Evolutionary conservation across 64 coral and sea anemone species (phyloP).

Genomic region (Hydrozoanthus tunicans): DNA sequence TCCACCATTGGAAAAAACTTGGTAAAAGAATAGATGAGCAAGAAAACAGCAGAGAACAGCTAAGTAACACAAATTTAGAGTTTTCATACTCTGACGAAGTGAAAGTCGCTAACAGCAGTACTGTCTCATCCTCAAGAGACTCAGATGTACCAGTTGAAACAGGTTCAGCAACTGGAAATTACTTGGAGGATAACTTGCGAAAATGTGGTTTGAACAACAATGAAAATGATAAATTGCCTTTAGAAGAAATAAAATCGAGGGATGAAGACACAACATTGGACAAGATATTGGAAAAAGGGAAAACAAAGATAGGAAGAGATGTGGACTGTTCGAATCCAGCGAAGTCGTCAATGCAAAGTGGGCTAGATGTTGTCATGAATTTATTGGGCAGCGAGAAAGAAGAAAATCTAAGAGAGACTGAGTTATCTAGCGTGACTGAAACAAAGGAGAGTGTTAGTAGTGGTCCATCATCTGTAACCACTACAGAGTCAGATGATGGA

Average conservation of each 20-base stretch:
- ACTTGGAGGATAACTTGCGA: background rate
- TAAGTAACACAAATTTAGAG: background rate
- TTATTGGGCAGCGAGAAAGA: conserved; percentile 32
- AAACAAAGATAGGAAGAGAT: background rate
- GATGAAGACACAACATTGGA: background rate
- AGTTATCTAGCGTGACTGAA: background rate
- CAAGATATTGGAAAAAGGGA: background rate
- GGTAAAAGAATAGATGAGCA: background rate
- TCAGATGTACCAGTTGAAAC: background rate
- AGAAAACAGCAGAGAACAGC: background rate
- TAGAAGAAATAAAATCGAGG: background rate
- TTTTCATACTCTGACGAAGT: background rate
- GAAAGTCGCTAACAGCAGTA: background rate
- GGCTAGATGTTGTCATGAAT: conserved; percentile 36
- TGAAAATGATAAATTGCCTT: background rate
- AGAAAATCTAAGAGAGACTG: conserved; percentile 13
- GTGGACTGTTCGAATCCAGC: background rate
- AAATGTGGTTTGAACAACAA: background rate
- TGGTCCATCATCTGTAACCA: background rate
- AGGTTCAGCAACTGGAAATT: background rate
- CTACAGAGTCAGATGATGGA: conserved; percentile 23
- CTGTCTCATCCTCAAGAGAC: background rate
- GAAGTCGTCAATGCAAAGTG: conserved; percentile 4
- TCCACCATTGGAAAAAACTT: background rate
- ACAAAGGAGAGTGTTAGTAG: background rate